Conservation (phyloP, 2,113 vertebrate species). For the Corapipo altera region DNA sequence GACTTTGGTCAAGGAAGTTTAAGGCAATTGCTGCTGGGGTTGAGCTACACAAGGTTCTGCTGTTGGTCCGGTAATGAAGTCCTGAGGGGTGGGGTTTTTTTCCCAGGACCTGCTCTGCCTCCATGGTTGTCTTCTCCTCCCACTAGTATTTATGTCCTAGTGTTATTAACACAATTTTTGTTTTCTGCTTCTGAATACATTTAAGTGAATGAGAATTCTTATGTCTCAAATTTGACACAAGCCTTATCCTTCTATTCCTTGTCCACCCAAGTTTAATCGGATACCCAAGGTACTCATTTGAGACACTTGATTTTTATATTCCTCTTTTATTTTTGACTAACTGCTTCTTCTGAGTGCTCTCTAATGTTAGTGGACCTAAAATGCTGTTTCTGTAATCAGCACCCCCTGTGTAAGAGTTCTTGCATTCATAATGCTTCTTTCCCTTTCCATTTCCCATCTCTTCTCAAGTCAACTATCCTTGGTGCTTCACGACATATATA, state of each 20-base stretch:
- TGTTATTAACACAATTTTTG: fast-evolving
- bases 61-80: background rate
- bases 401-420: background rate
- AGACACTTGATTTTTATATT: background rate
- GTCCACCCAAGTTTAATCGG: background rate
- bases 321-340: background rate
- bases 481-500: background rate
- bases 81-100: fast-evolving
- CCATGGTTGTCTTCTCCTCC: background rate
- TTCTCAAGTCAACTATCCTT: background rate
- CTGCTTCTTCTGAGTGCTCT: background rate
- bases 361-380: background rate
- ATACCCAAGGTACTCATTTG: background rate
- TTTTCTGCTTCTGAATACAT: background rate
- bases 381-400: background rate
- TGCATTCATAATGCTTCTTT: background rate
- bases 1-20: background rate
- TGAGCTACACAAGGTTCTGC: background rate
- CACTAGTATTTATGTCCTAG: background rate
- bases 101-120: background rate
- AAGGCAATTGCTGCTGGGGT: background rate
- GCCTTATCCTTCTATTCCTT: background rate
- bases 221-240: background rate
- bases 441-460: background rate
- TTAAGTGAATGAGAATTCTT: background rate